A percentile compares a stretch with the other conserved stretches of the same genome.
These are phyloP conservation scores for Aphodius sticticus DNA, from an alignment of 2,888 invertebrate species.

Conservation along the genomic window DNA sequence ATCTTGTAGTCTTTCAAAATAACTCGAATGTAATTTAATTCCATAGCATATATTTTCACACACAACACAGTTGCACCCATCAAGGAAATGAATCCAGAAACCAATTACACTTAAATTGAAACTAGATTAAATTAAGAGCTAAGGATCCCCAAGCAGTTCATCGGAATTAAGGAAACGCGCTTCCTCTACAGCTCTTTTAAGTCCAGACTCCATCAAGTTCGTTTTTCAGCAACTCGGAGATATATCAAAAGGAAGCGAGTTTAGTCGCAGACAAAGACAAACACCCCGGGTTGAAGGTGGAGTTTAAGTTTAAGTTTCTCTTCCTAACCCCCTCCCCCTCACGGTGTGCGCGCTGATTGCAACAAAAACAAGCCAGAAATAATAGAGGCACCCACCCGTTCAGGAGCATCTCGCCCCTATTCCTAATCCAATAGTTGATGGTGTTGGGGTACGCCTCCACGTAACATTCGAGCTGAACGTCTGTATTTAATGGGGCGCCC, in stretches of 20 bases:
- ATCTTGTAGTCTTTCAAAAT: too few relatives aligned
- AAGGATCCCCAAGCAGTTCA: background rate
- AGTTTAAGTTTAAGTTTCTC: background rate
- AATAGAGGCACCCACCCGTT: conserved; percentile 70
- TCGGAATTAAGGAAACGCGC: background rate
- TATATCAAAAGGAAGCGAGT: background rate
- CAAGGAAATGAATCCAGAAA: background rate
- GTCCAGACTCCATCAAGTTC: background rate
- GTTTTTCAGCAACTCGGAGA: background rate
- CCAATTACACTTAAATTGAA: background rate
- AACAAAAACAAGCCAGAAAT: background rate
- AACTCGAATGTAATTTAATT: background rate
- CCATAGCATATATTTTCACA: background rate
- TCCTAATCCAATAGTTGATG: conserved; percentile 83
- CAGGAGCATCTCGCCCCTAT: conserved; percentile 80
- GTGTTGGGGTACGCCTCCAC: conserved; percentile 87
- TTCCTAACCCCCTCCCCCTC: background rate
- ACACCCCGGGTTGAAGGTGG: background rate
- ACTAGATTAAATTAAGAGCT: background rate
- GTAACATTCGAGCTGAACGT: conserved; percentile 86
- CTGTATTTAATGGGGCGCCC: conserved; percentile 85
- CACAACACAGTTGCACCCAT: background rate
- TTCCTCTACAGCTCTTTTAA: background rate
- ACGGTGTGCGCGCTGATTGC: background rate
- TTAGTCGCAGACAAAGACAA: background rate